These are phyloP conservation scores for Cryptoblepharus egeriae DNA, from an alignment of 2,797 vertebrate genomes.

Conservation along the genomic window DNA sequence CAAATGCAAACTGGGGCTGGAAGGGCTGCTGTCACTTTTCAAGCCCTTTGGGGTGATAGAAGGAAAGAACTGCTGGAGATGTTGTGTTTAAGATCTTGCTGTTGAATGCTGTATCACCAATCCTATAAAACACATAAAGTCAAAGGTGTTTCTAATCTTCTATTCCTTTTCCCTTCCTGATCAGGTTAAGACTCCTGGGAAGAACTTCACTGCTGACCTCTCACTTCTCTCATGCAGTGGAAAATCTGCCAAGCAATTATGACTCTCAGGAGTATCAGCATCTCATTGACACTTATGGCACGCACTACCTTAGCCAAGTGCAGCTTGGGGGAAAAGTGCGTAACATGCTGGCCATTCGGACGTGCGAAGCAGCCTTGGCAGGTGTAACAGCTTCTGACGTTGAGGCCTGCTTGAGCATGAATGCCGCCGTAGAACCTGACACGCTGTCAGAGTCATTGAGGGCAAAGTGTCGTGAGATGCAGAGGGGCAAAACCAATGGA, in stretches of 20 bases:
- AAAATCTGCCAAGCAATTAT: constrained; percentile 76
- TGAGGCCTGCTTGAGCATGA: constrained; percentile 77
- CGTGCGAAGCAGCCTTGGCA: constrained; percentile 80
- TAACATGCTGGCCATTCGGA: constrained; percentile 83
- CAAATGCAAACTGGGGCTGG: no score
- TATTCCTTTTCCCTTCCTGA: neutral
- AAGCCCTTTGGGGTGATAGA: no score
- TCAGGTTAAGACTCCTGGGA: constrained; percentile 76
- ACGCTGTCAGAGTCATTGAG: constrained; percentile 30
- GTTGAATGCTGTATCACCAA: neutral
- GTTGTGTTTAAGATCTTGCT: no score
- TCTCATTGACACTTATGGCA: constrained; percentile 84
- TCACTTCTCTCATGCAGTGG: constrained; percentile 76
- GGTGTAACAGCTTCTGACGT: constrained; percentile 79
- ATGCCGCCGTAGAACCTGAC: constrained; percentile 52
- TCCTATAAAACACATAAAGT: no score
- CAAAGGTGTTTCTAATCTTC: neutral
- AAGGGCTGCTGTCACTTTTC: no score
- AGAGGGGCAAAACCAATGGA: constrained; percentile 42
- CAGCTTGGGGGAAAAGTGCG: constrained; percentile 80
- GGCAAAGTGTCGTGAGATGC: constrained; percentile 77
- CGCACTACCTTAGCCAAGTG: constrained; percentile 85
- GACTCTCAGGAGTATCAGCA: constrained; percentile 69
- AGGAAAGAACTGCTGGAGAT: no score
- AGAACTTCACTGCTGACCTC: constrained; percentile 71